These are phyloP conservation scores for Clusia tigrina DNA, from an alignment of 2,888 invertebrate genomes.

Conservation along the genomic window DNA sequence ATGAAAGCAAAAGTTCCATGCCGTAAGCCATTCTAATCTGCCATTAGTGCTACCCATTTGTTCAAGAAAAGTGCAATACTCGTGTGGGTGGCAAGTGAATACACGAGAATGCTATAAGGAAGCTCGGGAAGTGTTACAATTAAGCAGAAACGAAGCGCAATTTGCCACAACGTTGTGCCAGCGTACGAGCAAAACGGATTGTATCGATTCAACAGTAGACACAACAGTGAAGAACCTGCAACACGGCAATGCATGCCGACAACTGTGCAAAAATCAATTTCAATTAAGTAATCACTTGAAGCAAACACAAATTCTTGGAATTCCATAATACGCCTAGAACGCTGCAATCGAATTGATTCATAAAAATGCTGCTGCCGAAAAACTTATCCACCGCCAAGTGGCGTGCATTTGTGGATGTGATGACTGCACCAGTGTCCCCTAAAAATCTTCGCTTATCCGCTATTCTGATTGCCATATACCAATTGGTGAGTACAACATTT, in stretches of 20 bases:
- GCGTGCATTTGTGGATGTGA: slow-evolving; percentile 45
- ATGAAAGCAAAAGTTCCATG: slow-evolving; percentile 33
- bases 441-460: slow-evolving; percentile 62
- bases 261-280: slow-evolving; percentile 27
- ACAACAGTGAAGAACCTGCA: slow-evolving; percentile 14
- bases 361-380: slow-evolving; percentile 42
- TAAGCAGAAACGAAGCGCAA: not conserved
- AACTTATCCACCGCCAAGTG: slow-evolving; percentile 31
- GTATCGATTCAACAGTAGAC: not conserved
- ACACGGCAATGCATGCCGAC: not conserved
- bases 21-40: slow-evolving; percentile 4
- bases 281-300: slow-evolving; percentile 16
- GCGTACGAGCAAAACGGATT: not conserved
- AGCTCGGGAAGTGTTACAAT: not conserved
- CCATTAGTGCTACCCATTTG: slow-evolving; percentile 1
- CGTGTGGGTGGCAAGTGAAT: not conserved
- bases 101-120: too few relatives aligned
- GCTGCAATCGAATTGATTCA: not conserved
- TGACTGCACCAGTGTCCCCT: slow-evolving; percentile 57
- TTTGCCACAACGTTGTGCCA: not conserved
- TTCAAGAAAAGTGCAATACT: not conserved
- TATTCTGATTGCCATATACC: slow-evolving; percentile 61
- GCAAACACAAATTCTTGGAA: slow-evolving; percentile 25
- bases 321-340: slow-evolving; percentile 41
- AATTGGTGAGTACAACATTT: slow-evolving; percentile 64